Conservation (phyloP, 2,888 invertebrate genomes). For the Dicycla oo region DNA sequence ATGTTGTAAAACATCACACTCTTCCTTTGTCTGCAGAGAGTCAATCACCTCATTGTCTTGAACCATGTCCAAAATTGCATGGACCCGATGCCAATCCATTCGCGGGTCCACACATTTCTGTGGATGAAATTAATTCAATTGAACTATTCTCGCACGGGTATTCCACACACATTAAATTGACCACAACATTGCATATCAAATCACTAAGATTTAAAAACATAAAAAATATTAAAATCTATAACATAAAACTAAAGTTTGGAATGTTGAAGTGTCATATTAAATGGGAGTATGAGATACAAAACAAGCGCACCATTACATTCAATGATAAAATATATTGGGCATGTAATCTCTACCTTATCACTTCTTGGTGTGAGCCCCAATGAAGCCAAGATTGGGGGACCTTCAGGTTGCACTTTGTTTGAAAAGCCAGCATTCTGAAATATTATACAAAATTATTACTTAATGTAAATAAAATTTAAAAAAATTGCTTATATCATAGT, state of each 20-base stretch:
- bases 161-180: slow-evolving; percentile 45
- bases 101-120: slow-evolving; percentile 88
- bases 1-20: slow-evolving; percentile 80
- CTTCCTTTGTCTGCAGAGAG: slow-evolving; percentile 83
- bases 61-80: slow-evolving; percentile 87
- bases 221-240: slow-evolving; percentile 12
- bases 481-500: too few species aligned
- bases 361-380: slow-evolving; percentile 89
- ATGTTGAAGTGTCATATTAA: slow-evolving; percentile 71
- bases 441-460: slow-evolving; percentile 24
- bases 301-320: slow-evolving; percentile 55
- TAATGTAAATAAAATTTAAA: neutral
- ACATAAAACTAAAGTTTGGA: slow-evolving; percentile 24
- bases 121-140: slow-evolving; percentile 87
- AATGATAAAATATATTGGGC: slow-evolving; percentile 62
- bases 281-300: slow-evolving; percentile 61
- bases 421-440: slow-evolving; percentile 81
- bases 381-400: slow-evolving; percentile 89
- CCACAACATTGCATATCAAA: slow-evolving; percentile 34
- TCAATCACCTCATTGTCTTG: slow-evolving; percentile 86
- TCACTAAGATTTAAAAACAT: slow-evolving; percentile 21
- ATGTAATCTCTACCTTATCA: slow-evolving; percentile 87
- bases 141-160: slow-evolving; percentile 81
- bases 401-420: slow-evolving; percentile 86
- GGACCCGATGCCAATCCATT: slow-evolving; percentile 88